Percentiles rank a stretch among this genome's conserved stretches.
phyloP scores from a whole-genome alignment of 2,888 invertebrate species.

The Cryptophagus acutangulus region DNA sequence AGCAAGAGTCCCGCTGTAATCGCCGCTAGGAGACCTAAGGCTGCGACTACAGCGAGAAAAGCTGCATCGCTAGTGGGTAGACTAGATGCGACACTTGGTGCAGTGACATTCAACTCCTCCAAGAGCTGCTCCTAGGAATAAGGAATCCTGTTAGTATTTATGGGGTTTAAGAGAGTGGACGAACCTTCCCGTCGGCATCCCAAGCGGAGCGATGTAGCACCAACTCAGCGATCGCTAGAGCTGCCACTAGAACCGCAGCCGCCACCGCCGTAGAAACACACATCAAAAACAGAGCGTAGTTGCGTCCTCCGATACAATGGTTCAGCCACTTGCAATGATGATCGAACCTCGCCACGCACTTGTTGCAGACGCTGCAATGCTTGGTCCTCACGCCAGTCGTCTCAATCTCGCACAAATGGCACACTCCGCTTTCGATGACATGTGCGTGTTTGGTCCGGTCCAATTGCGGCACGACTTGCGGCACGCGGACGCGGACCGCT shows the following conservation, averaged over 20 bases:
- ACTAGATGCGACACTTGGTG: constrained; percentile 35
- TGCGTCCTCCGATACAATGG: constrained; percentile 90
- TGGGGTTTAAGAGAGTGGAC: too few relatives aligned
- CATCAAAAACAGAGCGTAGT: constrained; percentile 79
- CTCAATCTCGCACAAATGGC: constrained; percentile 85
- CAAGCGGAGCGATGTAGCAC: constrained; percentile 58
- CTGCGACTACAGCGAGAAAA: constrained; percentile 56
- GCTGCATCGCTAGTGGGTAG: constrained; percentile 54
- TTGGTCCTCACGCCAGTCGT: constrained; percentile 71
- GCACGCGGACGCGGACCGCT: constrained; percentile 54
- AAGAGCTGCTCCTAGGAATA: constrained; percentile 11
- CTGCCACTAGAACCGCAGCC: constrained; percentile 64
- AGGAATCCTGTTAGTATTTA: neutral
- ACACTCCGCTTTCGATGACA: constrained; percentile 92
- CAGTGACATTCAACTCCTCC: constrained; percentile 24
- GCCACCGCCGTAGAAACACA: constrained; percentile 75
- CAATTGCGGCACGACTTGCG: constrained; percentile 67
- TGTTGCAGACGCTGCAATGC: constrained; percentile 96
- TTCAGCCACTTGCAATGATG: constrained; percentile 99
- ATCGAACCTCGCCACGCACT: constrained; percentile 92
- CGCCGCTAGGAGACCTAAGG: constrained; percentile 66
- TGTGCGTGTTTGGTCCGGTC: constrained; percentile 83
- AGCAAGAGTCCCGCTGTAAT: constrained; percentile 71
- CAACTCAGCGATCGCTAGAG: constrained; percentile 66
- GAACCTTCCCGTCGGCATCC: constrained; percentile 42